A percentile compares a stretch with the other conserved stretches of the same genome.
Conservation (phyloP, 2,888 invertebrate species). For the Clostera curtula region DNA sequence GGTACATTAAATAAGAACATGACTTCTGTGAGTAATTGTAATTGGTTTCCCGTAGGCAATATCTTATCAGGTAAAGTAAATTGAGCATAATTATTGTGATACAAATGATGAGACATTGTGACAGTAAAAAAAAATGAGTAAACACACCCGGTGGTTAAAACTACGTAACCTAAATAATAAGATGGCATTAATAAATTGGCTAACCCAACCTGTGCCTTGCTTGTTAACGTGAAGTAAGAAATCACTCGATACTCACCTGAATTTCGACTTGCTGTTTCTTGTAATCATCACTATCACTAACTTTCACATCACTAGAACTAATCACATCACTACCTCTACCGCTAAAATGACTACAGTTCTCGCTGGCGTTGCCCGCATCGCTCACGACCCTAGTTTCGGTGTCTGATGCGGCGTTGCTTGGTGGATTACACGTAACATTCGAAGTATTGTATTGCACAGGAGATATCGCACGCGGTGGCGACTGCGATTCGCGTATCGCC, state of each 20-base stretch:
- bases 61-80: too few species aligned
- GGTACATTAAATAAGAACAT: too few species aligned
- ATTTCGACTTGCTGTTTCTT: conserved; percentile 58
- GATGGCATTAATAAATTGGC: too few species aligned
- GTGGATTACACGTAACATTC: conserved; percentile 4
- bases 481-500: conserved; percentile 90
- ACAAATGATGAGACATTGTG: too few species aligned
- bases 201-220: too few species aligned
- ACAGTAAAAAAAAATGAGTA: too few species aligned
- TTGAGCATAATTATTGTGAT: too few species aligned
- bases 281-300: conserved; percentile 28
- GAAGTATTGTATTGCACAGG: conserved; percentile 29
- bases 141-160: too few species aligned
- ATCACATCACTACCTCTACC: conserved; percentile 30
- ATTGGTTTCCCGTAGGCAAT: too few species aligned
- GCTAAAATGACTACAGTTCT: conserved; percentile 53
- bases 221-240: background rate
- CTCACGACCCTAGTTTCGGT: conserved; percentile 13
- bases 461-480: conserved; percentile 75
- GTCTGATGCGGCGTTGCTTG: conserved; percentile 1
- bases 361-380: conserved; percentile 15
- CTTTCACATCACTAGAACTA: conserved; percentile 21
- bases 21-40: too few species aligned
- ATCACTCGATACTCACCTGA: conserved; percentile 39
- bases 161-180: too few species aligned